These are phyloP conservation scores for Malaclemys terrapin DNA, from an alignment of 2,113 vertebrate genomes.

Conservation along the genomic window DNA sequence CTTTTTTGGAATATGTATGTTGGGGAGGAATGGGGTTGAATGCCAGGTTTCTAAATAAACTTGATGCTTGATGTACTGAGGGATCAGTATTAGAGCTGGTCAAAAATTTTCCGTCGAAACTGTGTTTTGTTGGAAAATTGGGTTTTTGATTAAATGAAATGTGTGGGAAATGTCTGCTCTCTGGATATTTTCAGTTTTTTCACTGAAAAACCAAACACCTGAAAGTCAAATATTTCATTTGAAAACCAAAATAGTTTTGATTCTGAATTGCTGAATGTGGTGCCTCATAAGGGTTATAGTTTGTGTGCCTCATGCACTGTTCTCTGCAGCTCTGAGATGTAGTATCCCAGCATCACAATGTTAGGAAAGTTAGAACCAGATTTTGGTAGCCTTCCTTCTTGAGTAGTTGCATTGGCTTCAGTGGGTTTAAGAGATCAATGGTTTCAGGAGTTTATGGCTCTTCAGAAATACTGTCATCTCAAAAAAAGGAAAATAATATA, in stretches of 20 bases:
- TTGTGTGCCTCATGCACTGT: rapidly evolving
- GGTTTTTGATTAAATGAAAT: not conserved
- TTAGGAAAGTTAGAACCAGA: not conserved
- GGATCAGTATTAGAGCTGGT: not conserved
- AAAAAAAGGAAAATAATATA: not conserved
- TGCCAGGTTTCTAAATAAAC: not conserved
- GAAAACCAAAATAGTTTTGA: not conserved
- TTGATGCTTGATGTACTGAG: not conserved
- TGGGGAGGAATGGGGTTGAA: not conserved
- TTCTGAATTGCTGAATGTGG: not conserved
- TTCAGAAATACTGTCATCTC: not conserved
- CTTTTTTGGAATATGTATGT: not conserved
- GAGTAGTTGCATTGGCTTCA: not conserved
- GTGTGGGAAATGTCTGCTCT: not conserved
- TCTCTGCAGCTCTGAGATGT: not conserved
- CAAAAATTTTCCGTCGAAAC: not conserved
- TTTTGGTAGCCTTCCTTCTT: not conserved
- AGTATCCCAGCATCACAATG: not conserved
- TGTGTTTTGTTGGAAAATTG: not conserved
- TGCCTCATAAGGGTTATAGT: not conserved
- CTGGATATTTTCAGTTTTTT: not conserved
- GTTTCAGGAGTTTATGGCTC: not conserved
- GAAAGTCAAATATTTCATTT: not conserved
- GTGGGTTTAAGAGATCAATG: not conserved
- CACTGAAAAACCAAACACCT: not conserved